Evolutionary conservation across 2,113 vertebrate genomes (phyloP), one percentile per base, ranked within the genome.

Genomic region (Tinamus guttatus): DNA sequence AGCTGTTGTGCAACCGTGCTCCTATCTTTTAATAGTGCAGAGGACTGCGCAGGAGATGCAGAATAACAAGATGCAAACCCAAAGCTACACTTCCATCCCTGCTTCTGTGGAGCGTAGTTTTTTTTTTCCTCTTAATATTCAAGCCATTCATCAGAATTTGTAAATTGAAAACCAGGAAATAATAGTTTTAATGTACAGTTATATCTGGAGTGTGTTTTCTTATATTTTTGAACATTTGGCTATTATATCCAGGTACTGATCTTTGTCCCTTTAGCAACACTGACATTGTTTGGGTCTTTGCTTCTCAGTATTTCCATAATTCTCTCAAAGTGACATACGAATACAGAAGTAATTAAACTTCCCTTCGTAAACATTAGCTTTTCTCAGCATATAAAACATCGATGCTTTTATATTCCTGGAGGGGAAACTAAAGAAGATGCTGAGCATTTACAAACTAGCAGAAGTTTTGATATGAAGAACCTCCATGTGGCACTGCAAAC

Each of bases 391-490:
- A 47, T 5, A 60, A 91, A 89, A 54, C 40, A 13, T 43, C 65
- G 27, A 34, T 38, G 30, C 74, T 11, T 51, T 49, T 28, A 73
- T 32, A 73, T 68, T 38, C 40, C 41, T 71, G 41, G 69, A 64
- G n/a, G 36, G 52, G 96, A 89, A 89, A 40, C 20, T 49, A 65
- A 82, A 70, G 27, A 52, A 20, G 36, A 81, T 24, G 81, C 92
- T 30, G 94, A 74, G 38, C 32, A 64, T 68, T 84, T 52, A 79
- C 41, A n/a, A 93, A 81, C 65, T 52, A 71, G 18, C 28, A 81
- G 49, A 96, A 82, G 43, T 95, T 95, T 62, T 92, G 59, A 75
- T 15, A 89, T 54, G 28, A 67, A 81, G 86, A 45, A 21, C 59
- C 34, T 87, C 22, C 28, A 34, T 82, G 59, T 64, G 60, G 89